These are phyloP conservation scores for Sphaerodactylus townsendi DNA, from an alignment of 2,113 vertebrate genomes.

Conservation along the genomic window DNA sequence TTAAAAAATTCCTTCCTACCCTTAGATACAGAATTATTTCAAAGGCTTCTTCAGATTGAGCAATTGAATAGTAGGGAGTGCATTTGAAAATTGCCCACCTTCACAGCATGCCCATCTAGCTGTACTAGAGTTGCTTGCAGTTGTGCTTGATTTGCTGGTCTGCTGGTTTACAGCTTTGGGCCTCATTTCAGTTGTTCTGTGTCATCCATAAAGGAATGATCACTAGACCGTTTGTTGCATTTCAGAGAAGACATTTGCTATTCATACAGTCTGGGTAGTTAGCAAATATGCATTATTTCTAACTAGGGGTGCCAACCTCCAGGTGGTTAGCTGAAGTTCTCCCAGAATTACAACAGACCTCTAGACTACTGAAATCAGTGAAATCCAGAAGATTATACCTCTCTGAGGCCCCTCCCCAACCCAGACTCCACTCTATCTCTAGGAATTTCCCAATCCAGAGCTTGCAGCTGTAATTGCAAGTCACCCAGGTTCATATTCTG, in stretches of 20 bases:
- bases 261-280: not conserved
- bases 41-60: not conserved
- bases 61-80: not conserved
- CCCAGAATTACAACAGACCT: too few relatives aligned
- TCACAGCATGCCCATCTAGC: not conserved
- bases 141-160: not conserved
- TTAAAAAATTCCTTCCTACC: accelerated
- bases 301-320: too few relatives aligned
- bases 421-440: too few relatives aligned
- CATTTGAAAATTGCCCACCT: not conserved
- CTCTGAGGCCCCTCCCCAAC: too few relatives aligned
- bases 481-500: too few relatives aligned
- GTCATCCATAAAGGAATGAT: not conserved
- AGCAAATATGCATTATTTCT: not conserved
- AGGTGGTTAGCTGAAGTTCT: too few relatives aligned
- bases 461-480: not conserved
- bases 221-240: not conserved
- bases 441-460: too few relatives aligned
- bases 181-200: not conserved
- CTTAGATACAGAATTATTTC: not conserved
- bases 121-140: not conserved
- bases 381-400: too few relatives aligned
- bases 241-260: not conserved
- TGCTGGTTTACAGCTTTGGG: not conserved
- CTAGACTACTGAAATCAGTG: too few relatives aligned